Conservation (phyloP, 2,888 invertebrate genomes). For the Sphaerophoria taeniata region DNA sequence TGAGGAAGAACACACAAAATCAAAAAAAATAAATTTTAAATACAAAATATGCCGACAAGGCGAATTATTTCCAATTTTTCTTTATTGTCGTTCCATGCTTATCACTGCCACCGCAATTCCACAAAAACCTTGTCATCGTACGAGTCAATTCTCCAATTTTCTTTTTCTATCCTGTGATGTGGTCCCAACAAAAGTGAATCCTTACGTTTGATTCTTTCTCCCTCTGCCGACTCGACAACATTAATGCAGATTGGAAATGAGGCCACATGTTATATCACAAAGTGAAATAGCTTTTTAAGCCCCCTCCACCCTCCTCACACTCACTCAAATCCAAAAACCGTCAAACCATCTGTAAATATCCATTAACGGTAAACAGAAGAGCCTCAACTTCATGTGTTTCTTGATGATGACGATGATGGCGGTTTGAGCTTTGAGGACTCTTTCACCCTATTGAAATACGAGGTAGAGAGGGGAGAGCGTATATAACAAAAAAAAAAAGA, state of each 20-base stretch:
- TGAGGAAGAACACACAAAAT: not conserved
- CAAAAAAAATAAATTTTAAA: slow-evolving; percentile 49
- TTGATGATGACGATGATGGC: not conserved
- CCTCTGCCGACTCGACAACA: slow-evolving; percentile 26
- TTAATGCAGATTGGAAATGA: slow-evolving; percentile 74
- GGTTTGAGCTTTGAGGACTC: slow-evolving; percentile 5
- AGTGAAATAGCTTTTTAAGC: slow-evolving; percentile 55
- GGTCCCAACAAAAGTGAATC: slow-evolving; percentile 60
- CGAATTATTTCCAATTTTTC: slow-evolving; percentile 73
- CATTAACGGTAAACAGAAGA: slow-evolving; percentile 62
- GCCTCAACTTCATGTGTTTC: slow-evolving; percentile 20
- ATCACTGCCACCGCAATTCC: slow-evolving; percentile 12
- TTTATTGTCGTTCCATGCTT: slow-evolving; percentile 48
- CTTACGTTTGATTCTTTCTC: slow-evolving; percentile 47
- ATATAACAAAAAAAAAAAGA: not conserved
- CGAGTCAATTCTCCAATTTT: slow-evolving; percentile 15
- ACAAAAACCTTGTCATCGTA: slow-evolving; percentile 17
- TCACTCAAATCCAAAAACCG: not conserved
- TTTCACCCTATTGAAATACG: slow-evolving; percentile 7
- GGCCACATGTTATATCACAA: slow-evolving; percentile 63
- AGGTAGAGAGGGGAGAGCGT: slow-evolving; percentile 4
- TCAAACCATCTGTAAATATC: slow-evolving; percentile 32
- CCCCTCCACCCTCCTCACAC: not conserved
- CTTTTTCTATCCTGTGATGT: not conserved
- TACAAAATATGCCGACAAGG: slow-evolving; percentile 69